Conservation (phyloP, 2,113 vertebrate genomes). For the Candoia aspera region DNA sequence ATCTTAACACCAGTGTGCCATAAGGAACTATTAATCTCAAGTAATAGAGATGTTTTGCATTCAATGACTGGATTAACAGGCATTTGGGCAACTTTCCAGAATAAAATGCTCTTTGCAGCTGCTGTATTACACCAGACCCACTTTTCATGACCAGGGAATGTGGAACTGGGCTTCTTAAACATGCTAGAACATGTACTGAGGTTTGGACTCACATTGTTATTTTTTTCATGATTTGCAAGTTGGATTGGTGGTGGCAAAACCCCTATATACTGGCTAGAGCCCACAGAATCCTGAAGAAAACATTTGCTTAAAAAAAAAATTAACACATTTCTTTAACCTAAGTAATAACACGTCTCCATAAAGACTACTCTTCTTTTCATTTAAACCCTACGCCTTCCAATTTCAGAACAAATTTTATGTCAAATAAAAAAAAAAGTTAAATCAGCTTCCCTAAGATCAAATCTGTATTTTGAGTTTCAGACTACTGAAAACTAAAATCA, state of each 20-base stretch:
- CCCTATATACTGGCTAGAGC: neutral
- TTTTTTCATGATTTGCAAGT: neutral
- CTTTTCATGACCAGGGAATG: conserved; percentile 25
- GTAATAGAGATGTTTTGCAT: conserved; percentile 56
- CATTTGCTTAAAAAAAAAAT: neutral
- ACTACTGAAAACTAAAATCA: neutral
- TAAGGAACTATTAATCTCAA: conserved; percentile 63
- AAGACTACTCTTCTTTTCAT: neutral
- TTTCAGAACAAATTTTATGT: neutral
- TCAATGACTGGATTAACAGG: conserved; percentile 54
- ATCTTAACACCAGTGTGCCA: conserved; percentile 30
- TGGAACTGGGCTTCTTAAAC: neutral
- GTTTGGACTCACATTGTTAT: neutral
- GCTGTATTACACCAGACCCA: conserved; percentile 37
- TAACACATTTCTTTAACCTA: neutral
- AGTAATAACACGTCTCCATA: neutral
- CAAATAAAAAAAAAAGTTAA: neutral
- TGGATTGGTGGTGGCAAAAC: neutral
- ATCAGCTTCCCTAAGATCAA: conserved; percentile 3
- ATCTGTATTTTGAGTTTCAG: neutral
- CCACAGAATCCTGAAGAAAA: neutral
- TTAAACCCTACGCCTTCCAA: neutral
- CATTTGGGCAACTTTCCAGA: conserved; percentile 33
- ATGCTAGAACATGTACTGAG: neutral
- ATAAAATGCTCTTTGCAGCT: conserved; percentile 57